A percentile compares a stretch with the other conserved stretches of the same genome.
These are phyloP conservation scores for Amphilophus citrinellus DNA, from an alignment of 2,113 vertebrate species.

Conservation along the genomic window DNA sequence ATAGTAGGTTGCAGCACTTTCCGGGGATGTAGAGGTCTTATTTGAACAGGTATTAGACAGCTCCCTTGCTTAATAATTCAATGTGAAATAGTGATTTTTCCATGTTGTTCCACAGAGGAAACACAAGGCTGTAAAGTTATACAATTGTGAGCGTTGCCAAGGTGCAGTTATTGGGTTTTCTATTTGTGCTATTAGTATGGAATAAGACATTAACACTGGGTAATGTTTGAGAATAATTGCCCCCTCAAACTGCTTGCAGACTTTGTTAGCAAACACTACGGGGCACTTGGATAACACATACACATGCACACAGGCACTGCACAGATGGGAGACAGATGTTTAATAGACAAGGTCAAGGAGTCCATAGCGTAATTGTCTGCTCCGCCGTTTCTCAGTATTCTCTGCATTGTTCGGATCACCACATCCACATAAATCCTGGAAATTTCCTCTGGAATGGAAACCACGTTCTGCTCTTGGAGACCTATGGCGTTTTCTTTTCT, in stretches of 20 bases:
- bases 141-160: slow-evolving; percentile 49
- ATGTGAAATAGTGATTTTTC: slow-evolving; percentile 22
- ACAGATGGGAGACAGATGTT: slow-evolving; percentile 80
- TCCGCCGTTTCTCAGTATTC: slow-evolving; percentile 62
- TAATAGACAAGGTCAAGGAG: slow-evolving; percentile 71
- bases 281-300: slow-evolving; percentile 39
- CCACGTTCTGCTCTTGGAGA: slow-evolving; percentile 53
- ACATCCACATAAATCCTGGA: slow-evolving; percentile 75
- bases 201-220: slow-evolving; percentile 60
- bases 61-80: slow-evolving; percentile 20
- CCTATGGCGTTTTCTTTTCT: slow-evolving; percentile 29
- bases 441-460: slow-evolving; percentile 81
- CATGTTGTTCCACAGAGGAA: slow-evolving; percentile 31
- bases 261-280: slow-evolving; percentile 56
- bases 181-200: slow-evolving; percentile 56
- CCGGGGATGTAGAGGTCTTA: slow-evolving; percentile 30
- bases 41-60: slow-evolving; percentile 45
- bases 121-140: slow-evolving; percentile 53
- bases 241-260: slow-evolving; percentile 68
- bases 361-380: slow-evolving; percentile 70
- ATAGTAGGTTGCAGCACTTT: slow-evolving; percentile 46
- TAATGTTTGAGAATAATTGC: slow-evolving; percentile 68
- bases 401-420: slow-evolving; percentile 63
- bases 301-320: slow-evolving; percentile 30
- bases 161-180: slow-evolving; percentile 54